Evolutionary conservation across 2,888 invertebrate species (phyloP), one percentile per base, ranked within the genome.

Genomic region (Erebia aethiops): DNA sequence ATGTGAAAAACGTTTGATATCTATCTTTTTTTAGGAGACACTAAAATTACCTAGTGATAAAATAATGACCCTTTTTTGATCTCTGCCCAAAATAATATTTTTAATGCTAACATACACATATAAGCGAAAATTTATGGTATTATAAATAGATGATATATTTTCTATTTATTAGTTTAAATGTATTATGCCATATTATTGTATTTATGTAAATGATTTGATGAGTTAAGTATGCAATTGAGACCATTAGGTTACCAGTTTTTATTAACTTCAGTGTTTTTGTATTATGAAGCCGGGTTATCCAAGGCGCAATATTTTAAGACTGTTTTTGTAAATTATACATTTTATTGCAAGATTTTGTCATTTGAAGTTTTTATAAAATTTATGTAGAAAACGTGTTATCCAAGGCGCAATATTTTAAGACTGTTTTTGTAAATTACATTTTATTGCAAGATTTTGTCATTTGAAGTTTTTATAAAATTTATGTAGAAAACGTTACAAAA

Each of bases 271-370:
- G 14, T 1, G 2, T 58, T 58, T 14, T 57, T 26, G 14, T 35
- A 35, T 10, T 26, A 26, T 16, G 16, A 35, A 60, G 41, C 16
- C 43, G 16, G 41, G 16, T 41, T 16, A 2, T 16, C 16, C 16
- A 11, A 18, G 21, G 18, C 49, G 62, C 62, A 62, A 62, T 62
- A 62, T 62, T 16, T 3, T 54, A 61, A 61, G 61, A 61, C 61
- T 61, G 61, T 46, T 61, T 43, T 26, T 58, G n/a, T 58, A 46
- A n/a, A 46, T 58, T 58, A 51, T 14, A n/a, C 14, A 14, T 51
- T 14, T n/a, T 51, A n/a, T n/a, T 51, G 51, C 14, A 54, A 54
- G 18, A 54, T 16, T 51, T 51, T n/a, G 14, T 54, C 8, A 54
- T 18, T n/a, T n/a, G n/a, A n/a, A n/a, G n/a, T n/a, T n/a, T n/a